Conservation (phyloP, 2,797 vertebrate species). For the Girardinus metallicus region DNA sequence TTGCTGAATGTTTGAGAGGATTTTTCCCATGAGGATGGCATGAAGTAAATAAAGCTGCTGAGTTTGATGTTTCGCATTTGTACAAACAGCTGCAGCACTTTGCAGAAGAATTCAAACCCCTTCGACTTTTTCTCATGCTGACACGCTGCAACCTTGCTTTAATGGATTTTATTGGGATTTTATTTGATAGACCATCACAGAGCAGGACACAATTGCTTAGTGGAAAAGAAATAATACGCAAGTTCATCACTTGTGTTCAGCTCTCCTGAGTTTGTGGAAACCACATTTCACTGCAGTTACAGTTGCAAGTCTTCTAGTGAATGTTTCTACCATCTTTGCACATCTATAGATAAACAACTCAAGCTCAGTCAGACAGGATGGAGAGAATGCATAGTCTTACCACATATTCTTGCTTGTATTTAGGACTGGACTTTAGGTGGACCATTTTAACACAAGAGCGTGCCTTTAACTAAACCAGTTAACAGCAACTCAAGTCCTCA, state of each 20-base stretch:
- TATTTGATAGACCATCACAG: neutral
- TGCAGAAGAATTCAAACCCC: neutral
- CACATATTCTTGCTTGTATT: neutral
- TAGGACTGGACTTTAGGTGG: neutral
- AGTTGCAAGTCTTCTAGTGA: neutral
- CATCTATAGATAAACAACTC: neutral
- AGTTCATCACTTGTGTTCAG: neutral
- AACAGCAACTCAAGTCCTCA: no score
- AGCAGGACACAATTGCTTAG: neutral
- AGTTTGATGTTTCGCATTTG: slow-evolving; percentile 34
- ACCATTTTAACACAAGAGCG: no score
- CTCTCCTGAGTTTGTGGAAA: neutral
- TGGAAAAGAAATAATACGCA: no score
- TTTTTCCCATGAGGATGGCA: slow-evolving; percentile 58
- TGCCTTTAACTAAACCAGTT: no score
- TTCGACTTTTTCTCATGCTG: neutral
- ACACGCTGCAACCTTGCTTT: neutral
- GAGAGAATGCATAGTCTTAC: neutral
- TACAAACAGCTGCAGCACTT: slow-evolving; percentile 1
- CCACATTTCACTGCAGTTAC: neutral
- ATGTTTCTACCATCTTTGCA: neutral
- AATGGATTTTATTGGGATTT: neutral
- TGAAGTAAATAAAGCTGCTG: slow-evolving; percentile 41
- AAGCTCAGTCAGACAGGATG: neutral
- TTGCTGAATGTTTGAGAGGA: slow-evolving; percentile 51